Conservation (phyloP, 2,113 vertebrate genomes). For the Corythornis vintsioides region DNA sequence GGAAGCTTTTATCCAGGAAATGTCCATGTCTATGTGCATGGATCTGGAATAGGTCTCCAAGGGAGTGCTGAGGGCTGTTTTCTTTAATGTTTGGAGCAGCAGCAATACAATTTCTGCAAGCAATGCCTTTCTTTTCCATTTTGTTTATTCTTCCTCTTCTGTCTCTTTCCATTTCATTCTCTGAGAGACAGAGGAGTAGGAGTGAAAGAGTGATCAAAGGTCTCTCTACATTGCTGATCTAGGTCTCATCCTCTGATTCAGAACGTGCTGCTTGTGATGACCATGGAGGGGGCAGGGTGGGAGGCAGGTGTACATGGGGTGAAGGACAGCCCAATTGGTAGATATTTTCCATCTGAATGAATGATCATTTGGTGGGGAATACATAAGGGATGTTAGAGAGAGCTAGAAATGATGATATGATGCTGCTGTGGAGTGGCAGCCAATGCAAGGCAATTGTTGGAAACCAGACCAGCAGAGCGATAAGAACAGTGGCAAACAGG, state of each 20-base stretch:
- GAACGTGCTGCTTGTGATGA: background rate
- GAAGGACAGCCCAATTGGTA: background rate
- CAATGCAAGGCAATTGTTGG: background rate
- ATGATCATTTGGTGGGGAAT: background rate
- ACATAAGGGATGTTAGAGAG: background rate
- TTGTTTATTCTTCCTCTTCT: background rate
- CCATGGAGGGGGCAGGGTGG: background rate
- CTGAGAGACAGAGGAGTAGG: background rate
- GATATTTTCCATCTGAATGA: background rate
- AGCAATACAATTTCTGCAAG: constrained; percentile 4
- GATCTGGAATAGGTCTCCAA: background rate
- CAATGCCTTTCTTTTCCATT: background rate
- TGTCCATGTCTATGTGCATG: background rate
- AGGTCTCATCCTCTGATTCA: background rate
- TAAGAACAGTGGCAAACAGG: background rate
- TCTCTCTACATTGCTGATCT: background rate
- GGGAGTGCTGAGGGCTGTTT: background rate
- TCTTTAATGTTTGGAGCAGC: constrained; percentile 7
- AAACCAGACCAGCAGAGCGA: background rate
- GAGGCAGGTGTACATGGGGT: background rate
- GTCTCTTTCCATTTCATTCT: background rate
- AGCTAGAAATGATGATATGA: background rate
- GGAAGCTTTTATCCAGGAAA: background rate
- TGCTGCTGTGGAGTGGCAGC: background rate
- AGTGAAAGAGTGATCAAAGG: background rate